Evolutionary conservation across 2,797 vertebrate genomes (phyloP).

Genomic region (Nannoperca australis): DNA sequence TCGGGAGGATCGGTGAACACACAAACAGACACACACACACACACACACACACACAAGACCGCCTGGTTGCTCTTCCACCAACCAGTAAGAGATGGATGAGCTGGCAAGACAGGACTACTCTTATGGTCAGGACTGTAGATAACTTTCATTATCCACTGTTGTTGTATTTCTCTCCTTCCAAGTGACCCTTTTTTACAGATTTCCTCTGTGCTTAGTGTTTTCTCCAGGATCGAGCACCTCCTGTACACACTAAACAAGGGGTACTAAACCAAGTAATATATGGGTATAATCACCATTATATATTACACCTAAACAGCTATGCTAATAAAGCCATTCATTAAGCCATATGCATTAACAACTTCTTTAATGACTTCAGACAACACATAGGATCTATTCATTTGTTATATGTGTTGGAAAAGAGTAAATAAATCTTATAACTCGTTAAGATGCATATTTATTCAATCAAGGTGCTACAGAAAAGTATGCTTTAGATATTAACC

Average conservation of each 20-base stretch:
- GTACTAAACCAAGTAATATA: constrained; percentile 31
- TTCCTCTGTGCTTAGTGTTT: constrained; percentile 23
- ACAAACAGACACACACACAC: constrained; percentile 24
- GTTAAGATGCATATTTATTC: constrained; percentile 44
- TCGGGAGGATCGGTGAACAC: constrained; percentile 28
- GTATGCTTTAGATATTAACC: background rate
- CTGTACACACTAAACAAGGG: constrained; percentile 22
- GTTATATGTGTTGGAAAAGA: constrained; percentile 19
- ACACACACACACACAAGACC: background rate
- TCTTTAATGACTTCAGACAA: constrained; percentile 36
- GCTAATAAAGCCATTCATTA: constrained; percentile 55
- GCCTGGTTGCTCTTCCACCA: no score
- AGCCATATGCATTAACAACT: constrained; percentile 50
- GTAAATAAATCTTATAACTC: constrained; percentile 6
- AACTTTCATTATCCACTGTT: constrained; percentile 48
- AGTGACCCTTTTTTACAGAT: constrained; percentile 16
- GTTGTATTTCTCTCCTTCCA: constrained; percentile 17
- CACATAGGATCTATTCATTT: constrained; percentile 17
- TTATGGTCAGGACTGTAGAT: constrained; percentile 46
- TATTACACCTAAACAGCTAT: constrained; percentile 35
- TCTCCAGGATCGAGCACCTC: constrained; percentile 26
- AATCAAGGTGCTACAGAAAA: background rate
- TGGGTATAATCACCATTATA: constrained; percentile 47
- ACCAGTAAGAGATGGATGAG: constrained; percentile 53
- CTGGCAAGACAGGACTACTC: constrained; percentile 34